phyloP scores from a whole-genome alignment of 2,888 invertebrate species.

The Galerucella calmariensis region DNA sequence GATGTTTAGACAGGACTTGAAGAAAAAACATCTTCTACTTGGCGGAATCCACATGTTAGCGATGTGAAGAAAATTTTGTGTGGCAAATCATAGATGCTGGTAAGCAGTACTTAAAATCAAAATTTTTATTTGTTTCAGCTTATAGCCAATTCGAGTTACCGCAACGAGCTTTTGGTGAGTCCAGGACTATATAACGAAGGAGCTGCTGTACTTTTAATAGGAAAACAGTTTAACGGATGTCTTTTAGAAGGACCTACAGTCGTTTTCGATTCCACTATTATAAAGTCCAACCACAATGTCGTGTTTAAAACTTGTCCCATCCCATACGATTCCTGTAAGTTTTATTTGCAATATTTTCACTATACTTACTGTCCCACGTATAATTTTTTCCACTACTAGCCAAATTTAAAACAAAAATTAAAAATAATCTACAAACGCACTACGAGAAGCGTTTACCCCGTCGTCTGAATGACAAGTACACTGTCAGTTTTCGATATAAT shows the following conservation, averaged over 20 bases:
- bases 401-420: too few relatives aligned
- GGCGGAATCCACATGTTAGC: too few relatives aligned
- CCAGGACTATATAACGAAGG: constrained; percentile 78
- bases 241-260: constrained; percentile 88
- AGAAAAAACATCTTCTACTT: neutral
- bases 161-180: constrained; percentile 78
- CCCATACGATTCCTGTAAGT: constrained; percentile 77
- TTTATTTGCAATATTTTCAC: constrained; percentile 7
- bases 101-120: constrained; percentile 4
- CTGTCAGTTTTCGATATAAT: too few relatives aligned
- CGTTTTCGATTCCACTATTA: constrained; percentile 75
- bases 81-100: too few relatives aligned
- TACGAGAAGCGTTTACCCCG: too few relatives aligned
- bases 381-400: too few relatives aligned
- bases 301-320: constrained; percentile 82
- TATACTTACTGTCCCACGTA: too few relatives aligned
- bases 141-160: constrained; percentile 83
- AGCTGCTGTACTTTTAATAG: constrained; percentile 80
- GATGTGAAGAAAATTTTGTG: too few relatives aligned
- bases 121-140: constrained; percentile 64
- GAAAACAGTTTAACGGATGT: constrained; percentile 85
- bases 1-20: neutral
- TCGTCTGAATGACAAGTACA: too few relatives aligned
- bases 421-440: too few relatives aligned
- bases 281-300: constrained; percentile 73